A percentile compares a stretch with the other conserved stretches of the same genome.
These are phyloP conservation scores for Pelodiscus sinensis DNA, from an alignment of 2,113 vertebrate species.

Conservation along the genomic window DNA sequence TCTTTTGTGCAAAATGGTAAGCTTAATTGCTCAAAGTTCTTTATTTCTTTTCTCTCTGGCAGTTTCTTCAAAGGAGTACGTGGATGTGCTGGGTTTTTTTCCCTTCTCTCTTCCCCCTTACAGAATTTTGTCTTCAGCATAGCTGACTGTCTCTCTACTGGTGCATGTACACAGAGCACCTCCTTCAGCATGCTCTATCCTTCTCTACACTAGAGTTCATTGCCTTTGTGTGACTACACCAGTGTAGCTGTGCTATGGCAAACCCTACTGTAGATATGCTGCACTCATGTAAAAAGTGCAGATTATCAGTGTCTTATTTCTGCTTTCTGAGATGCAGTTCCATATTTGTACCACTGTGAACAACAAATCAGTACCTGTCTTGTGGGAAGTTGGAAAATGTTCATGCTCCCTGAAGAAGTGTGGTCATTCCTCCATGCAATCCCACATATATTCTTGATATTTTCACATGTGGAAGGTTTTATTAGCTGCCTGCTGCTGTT, in stretches of 20 bases:
- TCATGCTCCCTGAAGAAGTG: background rate
- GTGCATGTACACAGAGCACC: background rate
- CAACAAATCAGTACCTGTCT: background rate
- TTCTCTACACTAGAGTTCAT: background rate
- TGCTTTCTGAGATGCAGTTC: conserved; percentile 10
- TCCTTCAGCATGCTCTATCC: background rate
- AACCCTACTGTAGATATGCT: background rate
- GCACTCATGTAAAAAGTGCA: background rate
- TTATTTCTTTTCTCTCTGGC: background rate
- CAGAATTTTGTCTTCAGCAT: background rate
- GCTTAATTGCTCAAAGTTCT: background rate
- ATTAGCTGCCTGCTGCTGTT: background rate
- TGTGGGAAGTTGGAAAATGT: background rate
- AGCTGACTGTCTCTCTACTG: background rate
- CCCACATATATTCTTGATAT: background rate
- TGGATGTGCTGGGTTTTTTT: background rate
- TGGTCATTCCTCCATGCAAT: background rate
- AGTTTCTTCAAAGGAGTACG: background rate
- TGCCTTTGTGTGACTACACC: background rate
- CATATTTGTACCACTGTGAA: background rate
- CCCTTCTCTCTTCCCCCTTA: background rate
- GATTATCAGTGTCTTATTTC: conserved; percentile 10
- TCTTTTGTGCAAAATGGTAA: background rate
- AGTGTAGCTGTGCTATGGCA: background rate
- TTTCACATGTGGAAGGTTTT: background rate